Conservation (phyloP, 2,888 invertebrate genomes). For the Coenonympha arcania region DNA sequence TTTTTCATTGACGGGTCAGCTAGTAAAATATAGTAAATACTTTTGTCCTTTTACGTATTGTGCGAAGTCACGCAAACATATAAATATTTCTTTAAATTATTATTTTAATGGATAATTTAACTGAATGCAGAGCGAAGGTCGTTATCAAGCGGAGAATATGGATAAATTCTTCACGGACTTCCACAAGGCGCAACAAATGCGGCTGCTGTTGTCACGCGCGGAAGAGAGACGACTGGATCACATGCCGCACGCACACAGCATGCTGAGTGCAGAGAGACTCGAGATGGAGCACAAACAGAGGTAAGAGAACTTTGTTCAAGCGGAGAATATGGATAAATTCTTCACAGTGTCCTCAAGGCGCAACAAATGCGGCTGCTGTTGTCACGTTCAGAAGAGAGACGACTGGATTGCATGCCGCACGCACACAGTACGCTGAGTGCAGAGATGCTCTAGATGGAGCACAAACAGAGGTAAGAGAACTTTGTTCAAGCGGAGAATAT, state of each 20-base stretch:
- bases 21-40: no score
- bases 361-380: neutral
- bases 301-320: no score
- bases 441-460: conserved; percentile 57
- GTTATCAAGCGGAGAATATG: conserved; percentile 71
- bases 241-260: conserved; percentile 47
- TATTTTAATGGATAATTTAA: no score
- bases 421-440: conserved; percentile 58
- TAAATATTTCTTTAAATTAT: no score
- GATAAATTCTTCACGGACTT: conserved; percentile 83
- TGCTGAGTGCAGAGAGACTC: conserved; percentile 56
- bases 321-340: no score
- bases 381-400: conserved; percentile 1
- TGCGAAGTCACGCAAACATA: no score
- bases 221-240: conserved; percentile 46
- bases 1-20: no score
- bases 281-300: conserved; percentile 67
- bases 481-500: conserved; percentile 71
- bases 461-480: conserved; percentile 68
- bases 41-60: no score
- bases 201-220: conserved; percentile 50
- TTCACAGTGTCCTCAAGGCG: neutral
- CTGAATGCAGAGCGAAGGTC: conserved; percentile 53
- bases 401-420: conserved; percentile 32
- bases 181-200: conserved; percentile 76